phyloP scores from a whole-genome alignment of 1,140 invertebrate genomes.

The Popillia japonica region DNA sequence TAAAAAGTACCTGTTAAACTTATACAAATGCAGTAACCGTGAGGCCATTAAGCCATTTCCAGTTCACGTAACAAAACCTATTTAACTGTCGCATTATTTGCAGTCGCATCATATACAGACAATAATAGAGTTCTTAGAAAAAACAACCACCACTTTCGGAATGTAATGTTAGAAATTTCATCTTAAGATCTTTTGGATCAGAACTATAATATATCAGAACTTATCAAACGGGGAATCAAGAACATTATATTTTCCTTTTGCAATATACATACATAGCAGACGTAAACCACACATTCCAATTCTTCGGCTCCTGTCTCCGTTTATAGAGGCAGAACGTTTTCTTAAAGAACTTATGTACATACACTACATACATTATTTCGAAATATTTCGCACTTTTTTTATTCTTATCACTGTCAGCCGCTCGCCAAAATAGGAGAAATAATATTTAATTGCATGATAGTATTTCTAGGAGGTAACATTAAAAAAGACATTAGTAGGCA shows the following conservation, averaged over 20 bases:
- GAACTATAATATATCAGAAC: conserved; percentile 8
- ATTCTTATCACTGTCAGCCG: neutral
- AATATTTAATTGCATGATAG: neutral
- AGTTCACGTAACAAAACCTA: neutral
- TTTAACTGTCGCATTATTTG: neutral
- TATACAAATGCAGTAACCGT: neutral
- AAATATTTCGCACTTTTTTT: neutral
- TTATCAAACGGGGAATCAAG: conserved; percentile 6
- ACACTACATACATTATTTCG: neutral
- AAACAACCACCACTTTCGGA: neutral
- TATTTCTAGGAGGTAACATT: neutral
- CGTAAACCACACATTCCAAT: conserved; percentile 17
- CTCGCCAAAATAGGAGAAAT: conserved; percentile 15
- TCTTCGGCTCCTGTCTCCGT: neutral
- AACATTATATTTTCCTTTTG: conserved; percentile 23
- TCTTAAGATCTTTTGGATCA: neutral
- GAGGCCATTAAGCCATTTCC: neutral
- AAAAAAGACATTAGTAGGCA: neutral
- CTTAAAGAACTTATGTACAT: conserved; percentile 13
- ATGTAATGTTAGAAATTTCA: conserved; percentile 13
- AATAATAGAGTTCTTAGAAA: conserved; percentile 1
- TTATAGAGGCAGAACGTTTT: conserved; percentile 16
- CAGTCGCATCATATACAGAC: neutral
- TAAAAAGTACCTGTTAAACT: neutral
- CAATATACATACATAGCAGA: neutral